phyloP scores from a whole-genome alignment of 53 echinoderm and acorn worm genomes.

The Zoroaster sp. region DNA sequence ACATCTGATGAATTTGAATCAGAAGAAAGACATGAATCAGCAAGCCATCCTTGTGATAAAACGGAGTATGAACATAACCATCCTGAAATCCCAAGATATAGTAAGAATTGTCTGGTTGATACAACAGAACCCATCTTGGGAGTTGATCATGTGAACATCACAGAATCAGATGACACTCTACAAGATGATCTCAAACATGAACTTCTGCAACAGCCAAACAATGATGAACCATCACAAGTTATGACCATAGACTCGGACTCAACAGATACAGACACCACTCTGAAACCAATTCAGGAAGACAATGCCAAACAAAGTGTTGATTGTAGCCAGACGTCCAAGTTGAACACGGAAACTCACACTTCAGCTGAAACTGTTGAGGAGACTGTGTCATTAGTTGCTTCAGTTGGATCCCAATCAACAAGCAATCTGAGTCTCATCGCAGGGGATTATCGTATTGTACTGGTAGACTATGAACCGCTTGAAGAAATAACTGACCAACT shows the following conservation, averaged over 20 bases:
- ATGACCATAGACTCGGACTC: background rate
- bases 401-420: background rate
- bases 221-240: background rate
- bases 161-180: background rate
- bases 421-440: background rate
- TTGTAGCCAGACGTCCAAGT: no score
- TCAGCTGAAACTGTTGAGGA: background rate
- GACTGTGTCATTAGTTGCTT: background rate
- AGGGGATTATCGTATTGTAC: background rate
- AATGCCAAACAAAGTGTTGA: background rate
- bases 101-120: background rate
- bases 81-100: background rate
- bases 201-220: background rate
- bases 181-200: background rate
- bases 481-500: background rate
- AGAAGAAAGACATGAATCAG: background rate
- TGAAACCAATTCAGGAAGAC: background rate
- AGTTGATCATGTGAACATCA: background rate
- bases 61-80: no score
- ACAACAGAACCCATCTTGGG: background rate
- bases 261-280: background rate
- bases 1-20: no score
- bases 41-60: background rate
- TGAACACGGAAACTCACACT: background rate
- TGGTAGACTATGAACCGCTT: background rate